phyloP scores from a whole-genome alignment of 1,140 invertebrate genomes.

The Drosophila azteca region DNA sequence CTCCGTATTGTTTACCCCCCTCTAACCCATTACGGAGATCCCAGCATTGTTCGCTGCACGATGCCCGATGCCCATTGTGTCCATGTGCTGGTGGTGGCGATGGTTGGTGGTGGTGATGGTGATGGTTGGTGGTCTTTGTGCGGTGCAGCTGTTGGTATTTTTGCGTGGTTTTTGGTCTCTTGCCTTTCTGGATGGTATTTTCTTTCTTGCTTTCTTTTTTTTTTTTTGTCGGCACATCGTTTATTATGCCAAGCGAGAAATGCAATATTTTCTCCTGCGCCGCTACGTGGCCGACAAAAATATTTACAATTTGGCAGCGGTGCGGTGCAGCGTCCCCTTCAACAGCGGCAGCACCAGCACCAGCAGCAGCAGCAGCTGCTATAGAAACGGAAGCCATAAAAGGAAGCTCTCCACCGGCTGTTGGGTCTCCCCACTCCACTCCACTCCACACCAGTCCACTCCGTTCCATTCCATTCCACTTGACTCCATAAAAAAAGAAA shows the following conservation, averaged over 20 bases:
- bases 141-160: constrained; percentile 66
- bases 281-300: constrained; percentile 80
- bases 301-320: constrained; percentile 77
- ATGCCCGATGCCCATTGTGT: constrained; percentile 4
- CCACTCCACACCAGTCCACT: background rate
- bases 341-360: constrained; percentile 24
- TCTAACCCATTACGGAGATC: constrained; percentile 12
- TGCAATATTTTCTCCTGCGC: constrained; percentile 80
- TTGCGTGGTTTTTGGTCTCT: constrained; percentile 43
- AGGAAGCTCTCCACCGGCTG: constrained; percentile 59
- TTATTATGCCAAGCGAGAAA: constrained; percentile 81
- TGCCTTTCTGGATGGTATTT: background rate
- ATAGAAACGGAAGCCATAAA: constrained; percentile 74
- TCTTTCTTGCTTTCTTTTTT: constrained; percentile 23
- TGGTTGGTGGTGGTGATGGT: background rate
- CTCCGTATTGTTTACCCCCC: constrained; percentile 31
- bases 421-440: background rate
- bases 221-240: constrained; percentile 69
- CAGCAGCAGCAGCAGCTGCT: constrained; percentile 56
- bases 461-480: no score
- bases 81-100: background rate
- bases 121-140: constrained; percentile 22
- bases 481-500: constrained; percentile 74
- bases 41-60: constrained; percentile 22
- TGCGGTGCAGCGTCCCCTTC: constrained; percentile 32